Percentiles rank a stretch among this genome's conserved stretches.
phyloP scores from a whole-genome alignment of 2,797 vertebrate species.

The Crenuchus spilurus region DNA sequence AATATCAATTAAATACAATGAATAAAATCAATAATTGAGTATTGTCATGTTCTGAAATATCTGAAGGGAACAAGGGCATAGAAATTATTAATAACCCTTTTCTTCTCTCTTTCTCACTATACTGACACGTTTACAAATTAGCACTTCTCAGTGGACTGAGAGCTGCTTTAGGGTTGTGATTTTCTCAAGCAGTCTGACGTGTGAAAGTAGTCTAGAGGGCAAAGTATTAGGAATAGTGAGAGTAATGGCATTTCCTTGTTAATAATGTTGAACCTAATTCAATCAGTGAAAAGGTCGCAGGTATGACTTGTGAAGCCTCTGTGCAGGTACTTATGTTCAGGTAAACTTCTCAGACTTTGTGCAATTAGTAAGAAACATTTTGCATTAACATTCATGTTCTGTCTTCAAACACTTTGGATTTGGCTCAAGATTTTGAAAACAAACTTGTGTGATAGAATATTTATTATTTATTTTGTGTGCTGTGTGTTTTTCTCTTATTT shows the following conservation, averaged over 20 bases:
- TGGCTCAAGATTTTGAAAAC: not conserved
- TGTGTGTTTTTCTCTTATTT: not conserved
- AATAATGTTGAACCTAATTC: constrained; percentile 68
- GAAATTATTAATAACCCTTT: constrained; percentile 65
- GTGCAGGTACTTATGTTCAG: constrained; percentile 22
- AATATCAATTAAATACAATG: constrained; percentile 9
- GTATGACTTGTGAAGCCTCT: constrained; percentile 21
- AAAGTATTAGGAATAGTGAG: constrained; percentile 64
- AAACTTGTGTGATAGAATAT: not conserved
- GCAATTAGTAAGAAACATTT: constrained; percentile 17
- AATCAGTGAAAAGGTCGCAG: constrained; percentile 60
- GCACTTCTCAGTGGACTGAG: constrained; percentile 67
- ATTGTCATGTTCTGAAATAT: constrained; percentile 37
- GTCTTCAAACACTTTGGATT: not conserved
- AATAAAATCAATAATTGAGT: constrained; percentile 50
- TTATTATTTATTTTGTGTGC: not conserved
- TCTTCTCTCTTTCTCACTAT: constrained; percentile 48
- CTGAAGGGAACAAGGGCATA: constrained; percentile 53
- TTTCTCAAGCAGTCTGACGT: constrained; percentile 68
- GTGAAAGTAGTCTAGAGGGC: constrained; percentile 77
- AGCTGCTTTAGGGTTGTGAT: constrained; percentile 68
- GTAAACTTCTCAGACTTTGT: constrained; percentile 15
- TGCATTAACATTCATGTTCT: not conserved
- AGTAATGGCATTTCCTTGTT: constrained; percentile 66
- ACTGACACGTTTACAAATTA: constrained; percentile 75